These are phyloP conservation scores for Trichogramma pretiosum DNA, from an alignment of 1,140 invertebrate species.

Conservation along the genomic window DNA sequence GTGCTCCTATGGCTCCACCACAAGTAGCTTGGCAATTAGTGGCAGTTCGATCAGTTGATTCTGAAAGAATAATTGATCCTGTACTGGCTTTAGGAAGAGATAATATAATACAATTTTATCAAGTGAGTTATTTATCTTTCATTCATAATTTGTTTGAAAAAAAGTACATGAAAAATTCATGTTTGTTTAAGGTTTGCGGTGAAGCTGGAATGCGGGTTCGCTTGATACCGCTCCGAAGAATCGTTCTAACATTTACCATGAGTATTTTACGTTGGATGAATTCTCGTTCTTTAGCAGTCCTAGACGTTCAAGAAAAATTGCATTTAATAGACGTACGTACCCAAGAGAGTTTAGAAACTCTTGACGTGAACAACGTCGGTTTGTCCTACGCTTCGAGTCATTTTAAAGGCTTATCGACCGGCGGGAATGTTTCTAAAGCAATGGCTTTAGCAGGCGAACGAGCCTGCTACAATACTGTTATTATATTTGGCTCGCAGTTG, in stretches of 20 bases:
- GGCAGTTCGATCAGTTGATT: conserved; percentile 68
- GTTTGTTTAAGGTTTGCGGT: conserved; percentile 32
- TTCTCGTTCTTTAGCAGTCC: conserved; percentile 69
- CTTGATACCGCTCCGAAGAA: conserved; percentile 58
- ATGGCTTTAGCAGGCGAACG: conserved; percentile 70
- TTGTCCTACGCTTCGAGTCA: conserved; percentile 87
- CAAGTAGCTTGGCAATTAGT: conserved; percentile 89
- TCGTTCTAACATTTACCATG: conserved; percentile 59
- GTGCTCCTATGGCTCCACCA: conserved; percentile 65
- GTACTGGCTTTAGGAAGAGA: conserved; percentile 81
- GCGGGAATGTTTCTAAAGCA: conserved; percentile 70
- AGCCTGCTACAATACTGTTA: conserved; percentile 85
- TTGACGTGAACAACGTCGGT: conserved; percentile 75
- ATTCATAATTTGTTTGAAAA: background rate
- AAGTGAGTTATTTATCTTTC: conserved; percentile 45
- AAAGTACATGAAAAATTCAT: conserved; percentile 1
- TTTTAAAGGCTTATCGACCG: conserved; percentile 77
- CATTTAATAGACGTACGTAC: conserved; percentile 83
- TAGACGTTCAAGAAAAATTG: conserved; percentile 79
- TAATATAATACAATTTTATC: conserved; percentile 71
- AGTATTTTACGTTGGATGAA: conserved; percentile 83
- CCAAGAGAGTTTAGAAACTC: conserved; percentile 71
- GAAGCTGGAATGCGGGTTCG: conserved; percentile 46
- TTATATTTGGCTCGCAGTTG: conserved; percentile 71
- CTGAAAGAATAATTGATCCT: conserved; percentile 67